phyloP scores from a whole-genome alignment of 2,113 vertebrate species.

The Dolichotis patagonum region DNA sequence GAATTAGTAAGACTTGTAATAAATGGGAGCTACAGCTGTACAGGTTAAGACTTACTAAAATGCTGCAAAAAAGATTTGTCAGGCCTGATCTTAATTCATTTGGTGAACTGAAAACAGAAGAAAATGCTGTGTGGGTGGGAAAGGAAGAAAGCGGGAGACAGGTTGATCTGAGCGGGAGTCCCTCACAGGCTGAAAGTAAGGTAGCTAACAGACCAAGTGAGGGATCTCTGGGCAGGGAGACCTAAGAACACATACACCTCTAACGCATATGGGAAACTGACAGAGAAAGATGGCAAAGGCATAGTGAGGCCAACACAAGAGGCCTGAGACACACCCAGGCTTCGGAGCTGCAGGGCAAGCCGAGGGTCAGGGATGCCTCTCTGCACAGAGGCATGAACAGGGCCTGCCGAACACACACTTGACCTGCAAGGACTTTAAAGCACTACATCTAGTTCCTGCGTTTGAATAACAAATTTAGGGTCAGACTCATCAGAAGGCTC shows the following conservation, averaged over 20 bases:
- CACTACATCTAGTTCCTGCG: neutral
- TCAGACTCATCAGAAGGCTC: neutral
- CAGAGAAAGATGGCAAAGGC: rapidly evolving
- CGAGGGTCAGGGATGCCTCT: rapidly evolving
- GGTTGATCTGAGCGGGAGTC: neutral
- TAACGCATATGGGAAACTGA: neutral
- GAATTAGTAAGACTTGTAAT: neutral
- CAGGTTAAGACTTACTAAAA: neutral
- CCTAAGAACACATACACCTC: neutral
- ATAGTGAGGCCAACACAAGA: rapidly evolving
- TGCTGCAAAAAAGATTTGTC: neutral
- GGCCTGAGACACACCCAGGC: rapidly evolving
- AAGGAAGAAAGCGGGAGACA: neutral
- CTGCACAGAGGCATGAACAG: neutral
- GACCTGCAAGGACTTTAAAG: neutral
- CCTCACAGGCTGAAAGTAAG: neutral
- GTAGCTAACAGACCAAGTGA: neutral
- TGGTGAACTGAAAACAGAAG: neutral
- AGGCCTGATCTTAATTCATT: neutral
- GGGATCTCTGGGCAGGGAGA: neutral
- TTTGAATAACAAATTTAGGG: neutral
- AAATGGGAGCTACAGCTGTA: neutral
- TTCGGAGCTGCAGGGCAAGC: neutral
- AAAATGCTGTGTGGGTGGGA: neutral
- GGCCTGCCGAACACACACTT: rapidly evolving